Evolutionary conservation across 2,888 invertebrate species (phyloP), one percentile per base, ranked within the genome.

Genomic region (Drosophila imparisetae): DNA sequence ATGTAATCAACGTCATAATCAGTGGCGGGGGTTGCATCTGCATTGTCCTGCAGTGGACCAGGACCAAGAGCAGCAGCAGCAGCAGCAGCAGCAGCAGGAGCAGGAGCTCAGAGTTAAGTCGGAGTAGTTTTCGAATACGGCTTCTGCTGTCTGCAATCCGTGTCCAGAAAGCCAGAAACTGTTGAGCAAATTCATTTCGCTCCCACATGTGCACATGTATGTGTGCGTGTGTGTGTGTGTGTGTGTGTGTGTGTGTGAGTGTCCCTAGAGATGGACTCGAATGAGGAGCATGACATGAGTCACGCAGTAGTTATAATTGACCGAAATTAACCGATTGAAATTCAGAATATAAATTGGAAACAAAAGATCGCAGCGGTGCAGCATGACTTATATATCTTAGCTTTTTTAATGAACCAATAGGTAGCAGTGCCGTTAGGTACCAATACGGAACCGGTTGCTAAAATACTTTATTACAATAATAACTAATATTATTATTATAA

Each of bases 1-100:
- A 86, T 88, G 78, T 83, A 88, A 86, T 88, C 86, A 86, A 86
- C 83, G 67, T 87, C 83, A 88, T 86, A 86, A 86, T 86, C 82
- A 86, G 81, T 78, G 72, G 70, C 83, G 63, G 59, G 24, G 48
- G 15, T 21, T 57, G 50, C 64, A 78, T 68, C 52, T 76, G 71
- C 86, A 83, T 83, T 83, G 87, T 86, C 86, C 79, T 72, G 70
- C 59, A 69, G 72, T 71, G 55, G 36, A 50, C 55, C 72, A 64
- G 67, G 55, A 70, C 65, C 27, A 18, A 29, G 18, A 29, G 18
- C 4, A 32, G 10, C 32, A 32, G 32, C 30, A 30, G 30, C 10
- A 30, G 30, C 30, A 36, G 36, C 7, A 36, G 15, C 36, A 36
- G 36, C 0, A 42, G 40, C 21, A 40, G 40, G 2, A 42, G 21